These are phyloP conservation scores for Triplophysa rosa DNA, from an alignment of 2,113 vertebrate species.

Conservation along the genomic window DNA sequence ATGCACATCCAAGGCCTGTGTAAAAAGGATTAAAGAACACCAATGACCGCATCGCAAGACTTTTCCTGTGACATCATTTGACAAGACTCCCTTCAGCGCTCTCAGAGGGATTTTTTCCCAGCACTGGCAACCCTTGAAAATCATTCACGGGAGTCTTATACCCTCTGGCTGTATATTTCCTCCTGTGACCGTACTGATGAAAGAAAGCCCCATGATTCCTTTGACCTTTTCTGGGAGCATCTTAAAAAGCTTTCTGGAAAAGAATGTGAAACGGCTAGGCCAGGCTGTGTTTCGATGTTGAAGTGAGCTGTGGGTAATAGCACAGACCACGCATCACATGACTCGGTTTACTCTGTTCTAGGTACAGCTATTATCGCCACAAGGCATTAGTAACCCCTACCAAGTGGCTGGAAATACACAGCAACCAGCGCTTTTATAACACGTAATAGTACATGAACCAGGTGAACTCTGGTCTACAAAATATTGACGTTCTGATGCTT, in stretches of 20 bases:
- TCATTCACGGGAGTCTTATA: slow-evolving; percentile 6
- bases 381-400: slow-evolving; percentile 1
- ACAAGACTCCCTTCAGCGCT: not conserved
- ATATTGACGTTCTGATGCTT: not conserved
- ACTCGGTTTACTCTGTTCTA: slow-evolving; percentile 6
- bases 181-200: slow-evolving; percentile 38
- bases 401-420: not conserved
- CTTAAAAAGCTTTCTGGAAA: slow-evolving; percentile 63
- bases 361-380: not conserved
- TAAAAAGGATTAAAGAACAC: not conserved
- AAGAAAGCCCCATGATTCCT: slow-evolving; percentile 38
- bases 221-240: slow-evolving; percentile 70
- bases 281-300: slow-evolving; percentile 38
- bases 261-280: slow-evolving; percentile 52
- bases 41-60: not conserved
- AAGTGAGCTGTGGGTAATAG: slow-evolving; percentile 28
- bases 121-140: slow-evolving; percentile 10
- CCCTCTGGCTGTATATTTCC: slow-evolving; percentile 29
- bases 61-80: not conserved
- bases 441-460: not conserved
- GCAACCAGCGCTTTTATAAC: not conserved
- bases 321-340: slow-evolving; percentile 17
- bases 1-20: not conserved
- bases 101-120: slow-evolving; percentile 14
- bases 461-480: not conserved